Conservation (phyloP, 2,888 invertebrate genomes). For the Synergus gifuensis region DNA sequence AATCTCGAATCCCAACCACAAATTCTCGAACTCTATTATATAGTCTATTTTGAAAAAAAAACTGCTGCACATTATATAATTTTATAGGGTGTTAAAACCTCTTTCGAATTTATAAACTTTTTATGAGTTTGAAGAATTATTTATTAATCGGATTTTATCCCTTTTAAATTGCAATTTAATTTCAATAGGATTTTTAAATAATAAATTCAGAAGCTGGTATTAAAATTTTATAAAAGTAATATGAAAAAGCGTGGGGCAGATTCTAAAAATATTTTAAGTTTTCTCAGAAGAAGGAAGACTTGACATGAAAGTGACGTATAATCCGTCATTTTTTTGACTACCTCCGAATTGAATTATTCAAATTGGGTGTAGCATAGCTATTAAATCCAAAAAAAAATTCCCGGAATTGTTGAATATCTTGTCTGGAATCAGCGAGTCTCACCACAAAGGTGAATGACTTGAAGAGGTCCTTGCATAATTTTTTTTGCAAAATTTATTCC, state of each 20-base stretch:
- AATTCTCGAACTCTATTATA: not conserved
- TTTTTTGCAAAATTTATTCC: not conserved
- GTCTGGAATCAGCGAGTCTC: not conserved
- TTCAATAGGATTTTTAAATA: no score
- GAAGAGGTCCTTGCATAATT: not conserved
- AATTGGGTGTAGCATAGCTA: not conserved
- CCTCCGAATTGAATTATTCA: not conserved
- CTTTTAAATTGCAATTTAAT: no score
- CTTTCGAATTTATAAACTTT: no score
- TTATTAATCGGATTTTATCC: no score
- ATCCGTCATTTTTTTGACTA: no score
- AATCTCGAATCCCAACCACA: conserved; percentile 15
- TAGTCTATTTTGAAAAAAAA: not conserved
- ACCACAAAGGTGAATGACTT: conserved; percentile 10
- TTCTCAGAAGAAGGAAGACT: not conserved
- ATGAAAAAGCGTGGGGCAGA: no score
- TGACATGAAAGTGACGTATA: not conserved
- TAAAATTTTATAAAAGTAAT: no score
- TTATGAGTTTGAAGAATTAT: no score
- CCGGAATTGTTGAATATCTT: not conserved
- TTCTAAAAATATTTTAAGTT: no score
- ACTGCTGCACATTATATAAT: no score
- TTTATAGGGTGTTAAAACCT: no score
- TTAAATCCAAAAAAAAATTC: not conserved
- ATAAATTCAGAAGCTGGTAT: no score